A percentile compares a stretch with the other conserved stretches of the same genome.
Evolutionary conservation across 2,888 invertebrate genomes (phyloP).

Genomic region (Rhaphigaster nebulosa): DNA sequence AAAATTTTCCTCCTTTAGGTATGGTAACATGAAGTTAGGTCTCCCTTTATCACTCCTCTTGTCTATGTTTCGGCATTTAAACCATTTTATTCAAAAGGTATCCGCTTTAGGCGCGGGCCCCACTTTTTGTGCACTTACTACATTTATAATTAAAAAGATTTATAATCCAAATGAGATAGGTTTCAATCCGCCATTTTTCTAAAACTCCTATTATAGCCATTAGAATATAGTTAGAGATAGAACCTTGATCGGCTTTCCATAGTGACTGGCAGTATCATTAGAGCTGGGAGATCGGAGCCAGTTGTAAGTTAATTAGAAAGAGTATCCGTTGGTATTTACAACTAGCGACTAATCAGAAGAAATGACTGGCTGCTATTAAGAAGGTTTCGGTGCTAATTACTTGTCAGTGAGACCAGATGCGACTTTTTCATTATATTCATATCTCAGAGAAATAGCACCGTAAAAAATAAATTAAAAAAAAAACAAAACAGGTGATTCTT

Average conservation of each 20-base stretch:
- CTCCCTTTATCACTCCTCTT: too few relatives aligned
- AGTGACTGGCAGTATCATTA: background rate
- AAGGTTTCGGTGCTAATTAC: conserved; percentile 15
- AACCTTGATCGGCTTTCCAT: background rate
- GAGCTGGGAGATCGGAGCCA: background rate
- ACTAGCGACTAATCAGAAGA: conserved; percentile 40
- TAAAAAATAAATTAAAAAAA: background rate
- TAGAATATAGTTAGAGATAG: background rate
- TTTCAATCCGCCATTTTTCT: too few relatives aligned
- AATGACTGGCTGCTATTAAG: conserved; percentile 24
- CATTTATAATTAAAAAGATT: too few relatives aligned
- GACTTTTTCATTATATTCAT: background rate
- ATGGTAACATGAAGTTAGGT: too few relatives aligned
- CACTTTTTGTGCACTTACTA: too few relatives aligned
- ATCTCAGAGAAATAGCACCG: background rate
- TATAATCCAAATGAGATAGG: too few relatives aligned
- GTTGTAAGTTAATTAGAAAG: conserved; percentile 1
- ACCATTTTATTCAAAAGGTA: too few relatives aligned
- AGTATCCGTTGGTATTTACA: conserved; percentile 17
- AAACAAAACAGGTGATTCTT: too few relatives aligned
- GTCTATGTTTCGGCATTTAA: too few relatives aligned
- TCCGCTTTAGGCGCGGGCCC: too few relatives aligned
- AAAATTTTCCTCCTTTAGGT: too few relatives aligned
- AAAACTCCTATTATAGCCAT: background rate
- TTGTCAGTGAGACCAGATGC: background rate